Evolutionary conservation across 2,888 invertebrate species (phyloP).

Genomic region (Podabrus alpinus): DNA sequence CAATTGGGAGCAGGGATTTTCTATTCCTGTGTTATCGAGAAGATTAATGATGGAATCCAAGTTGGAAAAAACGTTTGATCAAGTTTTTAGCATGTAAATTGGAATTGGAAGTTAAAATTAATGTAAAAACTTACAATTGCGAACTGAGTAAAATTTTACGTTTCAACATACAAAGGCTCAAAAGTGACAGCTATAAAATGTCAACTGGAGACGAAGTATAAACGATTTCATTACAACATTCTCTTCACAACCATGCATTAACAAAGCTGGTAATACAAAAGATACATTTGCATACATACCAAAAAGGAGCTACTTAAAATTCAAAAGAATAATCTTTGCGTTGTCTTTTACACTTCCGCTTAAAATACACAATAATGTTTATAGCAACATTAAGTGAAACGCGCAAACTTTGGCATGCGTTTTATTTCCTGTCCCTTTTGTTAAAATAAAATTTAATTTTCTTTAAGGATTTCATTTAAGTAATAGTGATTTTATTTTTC

Average conservation of each 20-base stretch:
- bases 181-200: conserved; percentile 11
- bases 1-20: background rate
- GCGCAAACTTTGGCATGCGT: conserved; percentile 19
- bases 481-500: background rate
- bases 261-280: conserved; percentile 25
- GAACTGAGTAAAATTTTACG: background rate
- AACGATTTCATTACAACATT: conserved; percentile 22
- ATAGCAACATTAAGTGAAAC: conserved; percentile 26
- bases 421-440: conserved; percentile 11
- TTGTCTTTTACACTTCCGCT: conserved; percentile 30
- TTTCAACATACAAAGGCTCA: background rate
- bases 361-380: conserved; percentile 29
- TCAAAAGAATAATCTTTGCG: conserved; percentile 29
- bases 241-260: conserved; percentile 25
- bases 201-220: conserved; percentile 18
- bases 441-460: background rate
- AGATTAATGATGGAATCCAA: background rate
- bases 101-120: background rate
- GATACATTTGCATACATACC: conserved; percentile 28
- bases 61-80: background rate
- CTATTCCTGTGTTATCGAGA: background rate
- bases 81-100: background rate
- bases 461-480: background rate
- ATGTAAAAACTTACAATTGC: background rate
- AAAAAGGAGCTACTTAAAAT: conserved; percentile 29